Evolutionary conservation across 1,140 invertebrate species (phyloP).

Genomic region (Ephestia elutella): DNA sequence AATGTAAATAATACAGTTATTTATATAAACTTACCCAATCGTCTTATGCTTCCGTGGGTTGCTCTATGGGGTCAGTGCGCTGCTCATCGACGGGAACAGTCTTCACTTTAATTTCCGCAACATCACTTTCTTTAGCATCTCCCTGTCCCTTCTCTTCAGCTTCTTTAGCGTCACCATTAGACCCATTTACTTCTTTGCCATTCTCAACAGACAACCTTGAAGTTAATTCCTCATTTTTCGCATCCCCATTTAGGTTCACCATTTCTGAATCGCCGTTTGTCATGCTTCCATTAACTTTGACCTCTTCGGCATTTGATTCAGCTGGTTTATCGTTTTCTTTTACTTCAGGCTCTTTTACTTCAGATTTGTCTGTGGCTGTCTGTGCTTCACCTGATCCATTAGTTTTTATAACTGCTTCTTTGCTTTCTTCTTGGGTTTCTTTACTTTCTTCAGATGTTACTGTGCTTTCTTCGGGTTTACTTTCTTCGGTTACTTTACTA

Average conservation of each 20-base stretch:
- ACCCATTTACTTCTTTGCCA: conserved; percentile 46
- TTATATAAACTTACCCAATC: conserved; percentile 50
- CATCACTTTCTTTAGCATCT: conserved; percentile 43
- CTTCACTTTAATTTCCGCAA: conserved; percentile 61
- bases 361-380: conserved; percentile 20
- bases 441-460: conserved; percentile 6
- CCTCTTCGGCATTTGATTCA: conserved; percentile 23
- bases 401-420: conserved; percentile 21
- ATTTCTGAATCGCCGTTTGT: conserved; percentile 44
- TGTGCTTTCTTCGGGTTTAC: conserved; percentile 20
- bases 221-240: conserved; percentile 49
- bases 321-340: conserved; percentile 12
- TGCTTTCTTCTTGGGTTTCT: conserved; percentile 7
- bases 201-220: conserved; percentile 54
- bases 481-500: conserved; percentile 15
- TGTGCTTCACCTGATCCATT: conserved; percentile 17
- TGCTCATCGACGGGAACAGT: conserved; percentile 49
- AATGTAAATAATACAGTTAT: too few relatives aligned
- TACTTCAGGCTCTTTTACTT: conserved; percentile 10
- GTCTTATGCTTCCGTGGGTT: conserved; percentile 66
- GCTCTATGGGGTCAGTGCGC: conserved; percentile 56
- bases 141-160: conserved; percentile 29
- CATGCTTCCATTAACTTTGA: conserved; percentile 46
- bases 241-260: conserved; percentile 48
- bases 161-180: conserved; percentile 42